Percentiles rank a stretch among this genome's conserved stretches.
phyloP scores from a whole-genome alignment of 1,140 invertebrate species.

The Pemphigus obesinymphae region DNA sequence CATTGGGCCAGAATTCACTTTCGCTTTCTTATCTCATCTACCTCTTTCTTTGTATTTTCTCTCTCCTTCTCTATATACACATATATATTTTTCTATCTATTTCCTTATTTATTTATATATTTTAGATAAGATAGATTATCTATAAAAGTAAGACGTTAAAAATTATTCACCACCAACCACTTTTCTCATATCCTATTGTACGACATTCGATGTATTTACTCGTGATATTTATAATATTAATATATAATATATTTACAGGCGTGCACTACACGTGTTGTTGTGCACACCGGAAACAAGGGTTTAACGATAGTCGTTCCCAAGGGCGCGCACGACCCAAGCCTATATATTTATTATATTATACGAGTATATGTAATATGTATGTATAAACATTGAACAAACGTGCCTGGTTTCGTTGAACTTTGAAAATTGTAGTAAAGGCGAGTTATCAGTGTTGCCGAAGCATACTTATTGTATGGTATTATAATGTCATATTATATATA shows the following conservation, averaged over 20 bases:
- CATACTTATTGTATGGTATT: not conserved
- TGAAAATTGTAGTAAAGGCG: not conserved
- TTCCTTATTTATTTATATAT: too few relatives aligned
- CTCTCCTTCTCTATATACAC: not conserved
- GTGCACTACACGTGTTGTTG: not conserved
- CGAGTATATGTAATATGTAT: not conserved
- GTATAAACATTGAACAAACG: not conserved
- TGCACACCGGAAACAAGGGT: not conserved
- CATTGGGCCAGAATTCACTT: not conserved
- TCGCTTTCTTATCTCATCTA: not conserved
- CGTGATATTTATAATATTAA: not conserved
- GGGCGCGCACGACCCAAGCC: not conserved
- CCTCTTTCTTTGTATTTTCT: not conserved
- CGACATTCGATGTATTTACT: not conserved
- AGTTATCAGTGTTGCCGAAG: not conserved
- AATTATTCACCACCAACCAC: not conserved
- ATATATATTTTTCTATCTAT: not conserved
- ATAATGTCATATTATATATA: not conserved
- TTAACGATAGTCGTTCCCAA: not conserved
- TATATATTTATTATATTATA: not conserved
- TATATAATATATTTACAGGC: not conserved
- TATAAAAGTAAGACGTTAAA: too few relatives aligned
- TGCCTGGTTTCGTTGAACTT: not conserved
- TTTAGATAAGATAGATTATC: too few relatives aligned
- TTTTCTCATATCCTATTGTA: not conserved